phyloP scores from a whole-genome alignment of 2,888 invertebrate genomes.

The Mesorhabditis sp. region DNA sequence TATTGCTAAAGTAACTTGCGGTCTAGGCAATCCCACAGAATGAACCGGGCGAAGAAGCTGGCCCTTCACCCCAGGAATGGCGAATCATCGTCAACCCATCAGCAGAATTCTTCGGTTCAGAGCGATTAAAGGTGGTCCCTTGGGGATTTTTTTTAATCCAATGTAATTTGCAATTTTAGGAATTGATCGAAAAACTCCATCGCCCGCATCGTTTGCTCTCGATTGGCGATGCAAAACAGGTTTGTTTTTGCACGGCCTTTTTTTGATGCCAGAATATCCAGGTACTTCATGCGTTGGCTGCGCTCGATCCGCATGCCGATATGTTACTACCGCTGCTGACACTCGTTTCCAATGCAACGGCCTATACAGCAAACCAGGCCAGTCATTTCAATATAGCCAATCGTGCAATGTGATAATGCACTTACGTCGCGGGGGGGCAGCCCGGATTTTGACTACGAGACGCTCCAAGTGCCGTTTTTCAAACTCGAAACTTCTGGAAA shows the following conservation, averaged over 20 bases:
- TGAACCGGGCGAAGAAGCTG: conserved; percentile 40
- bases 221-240: not conserved
- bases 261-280: conserved; percentile 15
- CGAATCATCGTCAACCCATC: conserved; percentile 52
- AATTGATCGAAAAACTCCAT: conserved; percentile 13
- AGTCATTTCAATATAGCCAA: conserved; percentile 2
- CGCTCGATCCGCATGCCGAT: conserved; percentile 43
- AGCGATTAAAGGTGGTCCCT: conserved; percentile 21
- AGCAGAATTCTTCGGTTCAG: conserved; percentile 41
- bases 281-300: conserved; percentile 44
- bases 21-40: conserved; percentile 50
- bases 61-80: conserved; percentile 35
- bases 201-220: not conserved
- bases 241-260: not conserved
- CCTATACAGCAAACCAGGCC: conserved; percentile 48
- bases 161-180: conserved; percentile 44
- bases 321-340: conserved; percentile 48
- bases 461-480: too few species aligned
- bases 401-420: not conserved
- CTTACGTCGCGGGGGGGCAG: not conserved
- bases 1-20: not conserved
- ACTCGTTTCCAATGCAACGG: conserved; percentile 49
- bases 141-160: conserved; percentile 22
- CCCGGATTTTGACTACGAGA: too few species aligned
- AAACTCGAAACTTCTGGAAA: too few species aligned